Evolutionary conservation across 2,797 vertebrate species (phyloP).

Genomic region (Percopsis omiscomaycus): DNA sequence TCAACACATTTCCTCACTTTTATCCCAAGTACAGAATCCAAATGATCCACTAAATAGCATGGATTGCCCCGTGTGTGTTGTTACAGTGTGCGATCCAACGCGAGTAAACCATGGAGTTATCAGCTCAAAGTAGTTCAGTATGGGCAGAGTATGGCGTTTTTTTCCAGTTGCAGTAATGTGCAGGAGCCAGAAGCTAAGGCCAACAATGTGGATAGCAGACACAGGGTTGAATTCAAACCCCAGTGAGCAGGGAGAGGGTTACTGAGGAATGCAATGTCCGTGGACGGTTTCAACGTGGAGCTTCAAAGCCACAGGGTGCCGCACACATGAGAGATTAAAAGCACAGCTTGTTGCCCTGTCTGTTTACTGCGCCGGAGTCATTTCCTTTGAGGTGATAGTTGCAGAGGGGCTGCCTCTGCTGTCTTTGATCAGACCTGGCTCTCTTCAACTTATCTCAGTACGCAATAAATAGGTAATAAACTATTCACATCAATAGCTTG

Average conservation of each 20-base stretch:
- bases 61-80: neutral
- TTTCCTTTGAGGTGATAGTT: slow-evolving; percentile 57
- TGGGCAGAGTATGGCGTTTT: neutral
- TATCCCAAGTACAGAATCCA: neutral
- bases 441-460: slow-evolving; percentile 39
- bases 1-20: neutral
- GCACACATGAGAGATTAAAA: slow-evolving; percentile 70
- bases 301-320: slow-evolving; percentile 58
- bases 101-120: neutral
- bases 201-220: slow-evolving; percentile 20
- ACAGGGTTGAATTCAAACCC: slow-evolving; percentile 35
- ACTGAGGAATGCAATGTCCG: slow-evolving; percentile 53
- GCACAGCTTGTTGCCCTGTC: slow-evolving; percentile 59
- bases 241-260: slow-evolving; percentile 47
- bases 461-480: slow-evolving; percentile 45
- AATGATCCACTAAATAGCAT: neutral
- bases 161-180: slow-evolving; percentile 9
- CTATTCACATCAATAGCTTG: slow-evolving; percentile 7
- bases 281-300: slow-evolving; percentile 48
- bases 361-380: slow-evolving; percentile 58
- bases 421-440: slow-evolving; percentile 51
- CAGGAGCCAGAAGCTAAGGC: neutral
- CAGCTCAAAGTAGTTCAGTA: neutral
- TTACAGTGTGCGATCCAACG: neutral
- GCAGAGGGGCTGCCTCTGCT: slow-evolving; percentile 41